A percentile compares a stretch with the other conserved stretches of the same genome.
Conservation (phyloP, 2,113 vertebrate genomes). For the Thomomys bottae region DNA sequence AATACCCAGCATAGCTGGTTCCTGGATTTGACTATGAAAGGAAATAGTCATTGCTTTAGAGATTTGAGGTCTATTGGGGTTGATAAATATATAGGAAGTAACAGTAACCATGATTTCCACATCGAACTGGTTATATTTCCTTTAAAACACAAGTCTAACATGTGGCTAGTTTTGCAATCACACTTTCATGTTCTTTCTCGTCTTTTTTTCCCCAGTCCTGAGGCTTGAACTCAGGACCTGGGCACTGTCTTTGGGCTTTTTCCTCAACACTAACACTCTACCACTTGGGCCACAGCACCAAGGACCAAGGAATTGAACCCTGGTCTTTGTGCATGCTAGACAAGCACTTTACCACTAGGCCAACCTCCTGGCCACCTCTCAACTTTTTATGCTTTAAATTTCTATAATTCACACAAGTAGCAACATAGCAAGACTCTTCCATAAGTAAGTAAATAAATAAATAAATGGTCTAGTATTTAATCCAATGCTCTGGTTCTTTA, state of each 20-base stretch:
- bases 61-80: not conserved
- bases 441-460: not conserved
- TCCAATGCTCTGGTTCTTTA: not conserved
- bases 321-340: too few species aligned
- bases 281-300: too few species aligned
- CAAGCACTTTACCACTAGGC: too few species aligned
- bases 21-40: constrained; percentile 12
- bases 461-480: not conserved
- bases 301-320: too few species aligned
- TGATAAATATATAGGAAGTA: not conserved
- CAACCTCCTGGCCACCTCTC: too few species aligned
- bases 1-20: not conserved
- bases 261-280: too few species aligned
- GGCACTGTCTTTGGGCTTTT: too few species aligned
- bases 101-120: not conserved
- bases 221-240: too few species aligned
- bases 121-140: not conserved
- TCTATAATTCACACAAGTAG: too few species aligned
- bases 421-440: too few species aligned
- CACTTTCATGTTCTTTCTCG: not conserved
- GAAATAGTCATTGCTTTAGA: constrained; percentile 16
- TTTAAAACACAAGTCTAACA: not conserved
- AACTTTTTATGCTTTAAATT: too few species aligned
- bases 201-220: too few species aligned
- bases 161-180: not conserved